Evolutionary conservation across 2,888 invertebrate genomes (phyloP), one percentile per base, ranked within the genome.

Genomic region (Sphaerophoria taeniata): DNA sequence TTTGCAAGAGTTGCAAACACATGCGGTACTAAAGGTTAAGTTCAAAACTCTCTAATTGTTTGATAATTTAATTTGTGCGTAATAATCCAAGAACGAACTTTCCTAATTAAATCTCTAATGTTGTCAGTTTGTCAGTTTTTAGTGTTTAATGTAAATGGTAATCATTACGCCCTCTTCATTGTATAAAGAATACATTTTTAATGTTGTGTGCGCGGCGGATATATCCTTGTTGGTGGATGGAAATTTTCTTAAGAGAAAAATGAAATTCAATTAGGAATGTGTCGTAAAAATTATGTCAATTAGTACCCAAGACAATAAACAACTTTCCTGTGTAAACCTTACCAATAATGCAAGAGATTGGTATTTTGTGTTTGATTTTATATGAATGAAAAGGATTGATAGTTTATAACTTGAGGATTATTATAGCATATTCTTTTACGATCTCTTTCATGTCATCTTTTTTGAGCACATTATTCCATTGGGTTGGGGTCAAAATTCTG

Each of bases 1-100:
- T 24, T 24, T 55, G n/a, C n/a, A 9, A 36, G 1, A 56, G 34
- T 72, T 67, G 47, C 60, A 58, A 75, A 70, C 56, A 36, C 71
- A 71, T 71, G 71, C 71, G 49, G 34, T 53, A 67, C 71, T 75
- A 75, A 67, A 24, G 24, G 2, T 2, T 16, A 87, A 74, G 74
- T 76, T 87, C 87, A 84, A 83, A 88, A 43, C 85, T 88, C 87
- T 79, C 61, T 84, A 88, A 87, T 81, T 88, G 87, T 84, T 87
- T 81, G 53, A 86, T 85, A 84, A 87, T 85, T 87, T 88, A 69
- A 79, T 82, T 85, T 24, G 24, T 24, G 24, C 24, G 76, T 88
- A 75, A 87, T 82, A 83, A 80, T 43, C 55, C 55, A 45, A 34
- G 65, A 56, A 72, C 72, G 80, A 56, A 80, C 51, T 84, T 84